A percentile compares a stretch with the other conserved stretches of the same genome.
Conservation (phyloP, 2,113 vertebrate genomes). For the Bombycilla garrulus region DNA sequence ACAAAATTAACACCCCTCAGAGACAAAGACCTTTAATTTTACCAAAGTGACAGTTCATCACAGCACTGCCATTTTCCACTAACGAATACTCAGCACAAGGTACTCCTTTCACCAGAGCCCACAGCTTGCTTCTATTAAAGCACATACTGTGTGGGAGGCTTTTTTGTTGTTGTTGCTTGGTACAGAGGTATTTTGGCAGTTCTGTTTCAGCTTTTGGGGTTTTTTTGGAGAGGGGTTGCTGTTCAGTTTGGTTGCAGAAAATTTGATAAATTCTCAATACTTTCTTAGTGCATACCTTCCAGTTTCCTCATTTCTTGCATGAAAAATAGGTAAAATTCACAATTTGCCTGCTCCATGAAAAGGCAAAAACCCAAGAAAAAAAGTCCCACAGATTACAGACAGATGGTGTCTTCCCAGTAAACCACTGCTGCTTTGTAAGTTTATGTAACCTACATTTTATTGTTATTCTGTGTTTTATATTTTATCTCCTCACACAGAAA, state of each 20-base stretch:
- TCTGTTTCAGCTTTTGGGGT: background rate
- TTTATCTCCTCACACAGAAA: background rate
- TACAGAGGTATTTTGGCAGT: background rate
- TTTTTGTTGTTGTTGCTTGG: background rate
- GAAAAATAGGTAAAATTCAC: background rate
- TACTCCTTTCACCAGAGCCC: background rate
- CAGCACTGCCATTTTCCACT: background rate
- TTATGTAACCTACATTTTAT: background rate
- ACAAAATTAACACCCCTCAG: background rate
- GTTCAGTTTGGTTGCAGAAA: background rate
- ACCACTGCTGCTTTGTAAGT: background rate
- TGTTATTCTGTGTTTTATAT: fast-evolving
- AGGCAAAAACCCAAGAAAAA: background rate
- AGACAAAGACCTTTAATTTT: background rate
- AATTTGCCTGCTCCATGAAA: background rate
- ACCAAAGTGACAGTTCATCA: background rate
- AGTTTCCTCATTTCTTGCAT: background rate
- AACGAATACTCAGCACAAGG: background rate
- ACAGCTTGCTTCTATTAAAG: background rate
- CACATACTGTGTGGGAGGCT: background rate
- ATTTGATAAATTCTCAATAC: background rate
- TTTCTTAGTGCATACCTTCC: background rate
- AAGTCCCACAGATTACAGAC: background rate
- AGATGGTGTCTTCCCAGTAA: background rate
- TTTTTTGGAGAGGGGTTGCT: background rate